Percentiles rank a stretch among this genome's conserved stretches.
Conservation (phyloP, 2,888 invertebrate genomes). For the Hemistola chrysoprasaria region DNA sequence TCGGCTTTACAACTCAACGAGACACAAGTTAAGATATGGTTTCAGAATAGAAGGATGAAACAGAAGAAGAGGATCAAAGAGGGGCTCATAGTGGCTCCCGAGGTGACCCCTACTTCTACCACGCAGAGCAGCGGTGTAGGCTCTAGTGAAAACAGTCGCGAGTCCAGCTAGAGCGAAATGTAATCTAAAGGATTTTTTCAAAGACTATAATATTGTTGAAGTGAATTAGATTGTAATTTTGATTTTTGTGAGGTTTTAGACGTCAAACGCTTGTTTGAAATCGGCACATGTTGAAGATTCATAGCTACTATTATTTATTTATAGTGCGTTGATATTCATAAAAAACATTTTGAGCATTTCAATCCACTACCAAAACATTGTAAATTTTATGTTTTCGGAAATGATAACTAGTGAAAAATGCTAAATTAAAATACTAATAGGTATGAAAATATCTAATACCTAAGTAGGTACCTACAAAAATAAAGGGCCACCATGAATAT, state of each 20-base stretch:
- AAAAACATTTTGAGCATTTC: neutral
- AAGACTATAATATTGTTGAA: slow-evolving; percentile 32
- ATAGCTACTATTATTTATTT: no score
- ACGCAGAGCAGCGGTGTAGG: slow-evolving; percentile 67
- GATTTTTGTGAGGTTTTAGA: slow-evolving; percentile 16
- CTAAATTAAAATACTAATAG: neutral
- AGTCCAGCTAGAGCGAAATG: slow-evolving; percentile 79
- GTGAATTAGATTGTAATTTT: slow-evolving; percentile 24
- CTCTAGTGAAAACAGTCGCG: slow-evolving; percentile 88
- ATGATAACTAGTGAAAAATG: slow-evolving; percentile 3
- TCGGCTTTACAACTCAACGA: slow-evolving; percentile 97
- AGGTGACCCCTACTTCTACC: slow-evolving; percentile 72
- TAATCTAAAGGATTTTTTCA: slow-evolving; percentile 22
- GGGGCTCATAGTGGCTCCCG: slow-evolving; percentile 85
- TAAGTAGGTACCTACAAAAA: no score
- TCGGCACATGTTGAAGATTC: neutral
- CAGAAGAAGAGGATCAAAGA: slow-evolving; percentile 98
- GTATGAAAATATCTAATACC: no score
- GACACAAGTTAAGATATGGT: slow-evolving; percentile 99
- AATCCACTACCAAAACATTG: slow-evolving; percentile 11
- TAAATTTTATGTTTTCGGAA: slow-evolving; percentile 7
- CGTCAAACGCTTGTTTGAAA: slow-evolving; percentile 14
- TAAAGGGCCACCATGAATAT: no score
- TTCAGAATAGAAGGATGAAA: slow-evolving; percentile 99
- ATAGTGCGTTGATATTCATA: no score